A percentile compares a stretch with the other conserved stretches of the same genome.
Conservation (phyloP, 1,140 invertebrate genomes). For the Coboldia fuscipes region DNA sequence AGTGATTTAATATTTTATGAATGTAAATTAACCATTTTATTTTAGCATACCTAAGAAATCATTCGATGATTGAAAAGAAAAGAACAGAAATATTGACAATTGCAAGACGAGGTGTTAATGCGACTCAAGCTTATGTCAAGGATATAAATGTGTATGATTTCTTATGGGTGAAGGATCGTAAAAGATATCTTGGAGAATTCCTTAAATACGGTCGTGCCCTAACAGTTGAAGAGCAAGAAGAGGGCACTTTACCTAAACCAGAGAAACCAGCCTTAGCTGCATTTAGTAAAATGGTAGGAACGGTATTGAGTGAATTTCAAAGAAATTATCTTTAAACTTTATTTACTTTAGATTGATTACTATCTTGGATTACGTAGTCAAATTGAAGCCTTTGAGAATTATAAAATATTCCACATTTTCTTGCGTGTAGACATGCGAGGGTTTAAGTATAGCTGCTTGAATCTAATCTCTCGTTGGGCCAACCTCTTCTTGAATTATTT, state of each 20-base stretch:
- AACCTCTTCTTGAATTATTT: not conserved
- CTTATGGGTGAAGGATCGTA: constrained; percentile 40
- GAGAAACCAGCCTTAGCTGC: constrained; percentile 6
- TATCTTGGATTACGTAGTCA: not conserved
- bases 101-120: constrained; percentile 9
- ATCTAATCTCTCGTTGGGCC: not conserved
- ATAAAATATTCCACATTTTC: not conserved
- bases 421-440: not conserved
- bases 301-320: no score
- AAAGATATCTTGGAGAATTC: constrained; percentile 38
- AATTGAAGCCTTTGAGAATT: not conserved
- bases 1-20: no score
- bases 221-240: constrained; percentile 28
- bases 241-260: no score
- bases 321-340: no score
- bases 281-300: not conserved
- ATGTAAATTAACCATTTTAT: no score
- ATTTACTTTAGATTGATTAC: not conserved
- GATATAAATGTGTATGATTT: constrained; percentile 24
- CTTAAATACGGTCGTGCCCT: constrained; percentile 37
- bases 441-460: not conserved
- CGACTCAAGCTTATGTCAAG: constrained; percentile 9
- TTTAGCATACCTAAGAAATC: no score
- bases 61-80: not conserved
- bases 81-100: constrained; percentile 9